A percentile compares a stretch with the other conserved stretches of the same genome.
phyloP scores from a whole-genome alignment of 2,888 invertebrate species.

The Yponomeuta malinellus region DNA sequence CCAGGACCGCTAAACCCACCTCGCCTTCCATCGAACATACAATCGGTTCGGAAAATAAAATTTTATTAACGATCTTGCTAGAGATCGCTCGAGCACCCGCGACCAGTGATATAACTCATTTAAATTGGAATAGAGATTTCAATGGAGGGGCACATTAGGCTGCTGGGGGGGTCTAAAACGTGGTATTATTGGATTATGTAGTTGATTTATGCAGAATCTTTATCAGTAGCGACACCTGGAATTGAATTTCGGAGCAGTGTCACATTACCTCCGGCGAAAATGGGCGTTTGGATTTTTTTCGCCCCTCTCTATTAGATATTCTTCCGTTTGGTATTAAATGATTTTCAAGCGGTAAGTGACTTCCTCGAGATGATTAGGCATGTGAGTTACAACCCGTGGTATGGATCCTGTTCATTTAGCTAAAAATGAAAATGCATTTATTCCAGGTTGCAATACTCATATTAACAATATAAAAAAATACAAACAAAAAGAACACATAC shows the following conservation, averaged over 20 bases:
- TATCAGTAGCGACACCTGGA: constrained; percentile 64
- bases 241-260: constrained; percentile 60
- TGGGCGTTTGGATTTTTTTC: constrained; percentile 19
- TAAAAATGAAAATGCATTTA: no score
- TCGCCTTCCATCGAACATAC: not conserved
- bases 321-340: not conserved
- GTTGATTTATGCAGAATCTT: constrained; percentile 74
- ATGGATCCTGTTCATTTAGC: not conserved
- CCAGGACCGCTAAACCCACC: not conserved
- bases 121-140: constrained; percentile 71
- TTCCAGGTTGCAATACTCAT: no score
- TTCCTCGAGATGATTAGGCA: not conserved
- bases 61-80: constrained; percentile 63
- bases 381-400: not conserved
- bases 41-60: constrained; percentile 39
- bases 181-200: constrained; percentile 71
- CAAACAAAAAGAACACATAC: no score
- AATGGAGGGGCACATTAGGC: constrained; percentile 63
- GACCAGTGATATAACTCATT: constrained; percentile 73
- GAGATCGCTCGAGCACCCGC: constrained; percentile 23
- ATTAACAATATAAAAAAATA: no score
- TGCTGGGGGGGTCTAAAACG: constrained; percentile 48
- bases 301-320: not conserved
- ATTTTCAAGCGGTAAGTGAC: not conserved
- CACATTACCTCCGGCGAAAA: constrained; percentile 42